Conservation (phyloP, 2,113 vertebrate genomes). For the Notiomystis cincta region DNA sequence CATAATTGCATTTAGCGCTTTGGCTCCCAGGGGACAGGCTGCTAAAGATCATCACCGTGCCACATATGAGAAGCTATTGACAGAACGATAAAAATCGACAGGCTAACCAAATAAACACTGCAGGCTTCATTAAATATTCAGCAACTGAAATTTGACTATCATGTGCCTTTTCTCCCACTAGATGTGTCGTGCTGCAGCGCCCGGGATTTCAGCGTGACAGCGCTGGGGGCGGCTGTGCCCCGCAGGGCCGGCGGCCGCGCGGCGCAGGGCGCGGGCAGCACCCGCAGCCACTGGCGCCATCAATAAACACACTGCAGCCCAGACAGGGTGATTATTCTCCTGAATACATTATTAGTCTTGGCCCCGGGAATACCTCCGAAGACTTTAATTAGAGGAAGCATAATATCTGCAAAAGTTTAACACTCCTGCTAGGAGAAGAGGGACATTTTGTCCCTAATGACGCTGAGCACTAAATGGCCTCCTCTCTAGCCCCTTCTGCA, state of each 20-base stretch:
- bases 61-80: constrained; percentile 97
- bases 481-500: neutral
- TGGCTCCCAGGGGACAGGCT: constrained; percentile 86
- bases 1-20: constrained; percentile 99
- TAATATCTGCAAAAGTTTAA: constrained; percentile 52
- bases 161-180: neutral
- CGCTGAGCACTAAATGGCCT: neutral
- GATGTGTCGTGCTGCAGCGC: constrained; percentile 58
- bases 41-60: constrained; percentile 97
- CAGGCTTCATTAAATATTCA: constrained; percentile 99
- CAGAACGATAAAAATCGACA: constrained; percentile 99
- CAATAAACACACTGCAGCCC: constrained; percentile 8
- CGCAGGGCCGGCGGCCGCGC: constrained; percentile 48
- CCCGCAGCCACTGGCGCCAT: constrained; percentile 70
- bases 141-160: constrained; percentile 93
- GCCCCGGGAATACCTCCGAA: constrained; percentile 52
- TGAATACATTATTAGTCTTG: constrained; percentile 59
- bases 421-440: neutral
- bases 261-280: constrained; percentile 69
- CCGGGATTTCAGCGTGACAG: constrained; percentile 63
- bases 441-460: neutral
- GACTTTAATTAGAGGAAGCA: constrained; percentile 70
- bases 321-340: constrained; percentile 50
- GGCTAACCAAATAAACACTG: constrained; percentile 97
- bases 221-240: constrained; percentile 76